Evolutionary conservation across 2,888 invertebrate species (phyloP).

Genomic region (Volucella bombylans): DNA sequence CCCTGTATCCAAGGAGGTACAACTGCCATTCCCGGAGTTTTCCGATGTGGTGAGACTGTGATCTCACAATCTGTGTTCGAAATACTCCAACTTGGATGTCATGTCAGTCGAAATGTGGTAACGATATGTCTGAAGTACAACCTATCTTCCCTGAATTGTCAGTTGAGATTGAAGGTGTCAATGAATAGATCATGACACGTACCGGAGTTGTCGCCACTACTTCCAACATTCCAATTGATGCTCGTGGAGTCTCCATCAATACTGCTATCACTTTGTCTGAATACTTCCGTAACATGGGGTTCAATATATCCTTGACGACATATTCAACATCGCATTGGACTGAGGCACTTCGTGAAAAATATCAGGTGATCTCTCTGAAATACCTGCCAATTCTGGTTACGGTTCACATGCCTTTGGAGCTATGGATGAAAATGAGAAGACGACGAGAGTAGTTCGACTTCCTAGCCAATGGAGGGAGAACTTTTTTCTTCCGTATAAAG

Average conservation of each 20-base stretch:
- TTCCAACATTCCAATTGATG: slow-evolving; percentile 99
- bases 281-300: slow-evolving; percentile 99
- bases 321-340: slow-evolving; percentile 99
- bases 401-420: no score
- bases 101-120: slow-evolving; percentile 99
- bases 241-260: slow-evolving; percentile 99
- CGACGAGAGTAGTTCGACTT: no score
- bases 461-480: no score
- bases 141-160: slow-evolving; percentile 99
- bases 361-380: slow-evolving; percentile 96
- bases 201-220: slow-evolving; percentile 99
- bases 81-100: slow-evolving; percentile 99
- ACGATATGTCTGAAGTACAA: slow-evolving; percentile 99
- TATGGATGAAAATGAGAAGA: no score
- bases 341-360: slow-evolving; percentile 99
- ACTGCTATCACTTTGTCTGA: slow-evolving; percentile 99
- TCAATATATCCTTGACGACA: slow-evolving; percentile 99
- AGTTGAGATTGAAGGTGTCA: no score
- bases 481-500: no score
- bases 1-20: slow-evolving; percentile 99
- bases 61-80: slow-evolving; percentile 94
- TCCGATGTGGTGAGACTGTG: slow-evolving; percentile 96
- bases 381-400: slow-evolving; percentile 99
- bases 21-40: slow-evolving; percentile 99
- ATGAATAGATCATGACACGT: slow-evolving; percentile 99